Percentiles rank a stretch among this genome's conserved stretches.
phyloP scores from a whole-genome alignment of 2,113 vertebrate species.

The Pseudopodoces humilis region DNA sequence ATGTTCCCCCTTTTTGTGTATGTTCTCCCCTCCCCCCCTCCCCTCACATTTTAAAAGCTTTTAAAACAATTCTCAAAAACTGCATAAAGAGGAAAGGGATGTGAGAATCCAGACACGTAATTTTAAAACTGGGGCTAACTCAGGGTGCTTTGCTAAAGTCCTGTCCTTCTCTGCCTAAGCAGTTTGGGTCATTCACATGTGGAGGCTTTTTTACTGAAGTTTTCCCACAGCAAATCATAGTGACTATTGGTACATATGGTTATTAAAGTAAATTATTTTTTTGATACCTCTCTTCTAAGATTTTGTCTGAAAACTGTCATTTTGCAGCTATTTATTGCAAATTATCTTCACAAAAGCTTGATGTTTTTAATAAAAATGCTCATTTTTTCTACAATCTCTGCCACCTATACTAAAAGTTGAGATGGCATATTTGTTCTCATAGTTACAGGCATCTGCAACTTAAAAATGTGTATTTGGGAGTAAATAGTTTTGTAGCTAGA shows the following conservation, averaged over 20 bases:
- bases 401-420: background rate
- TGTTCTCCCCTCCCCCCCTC: accelerated
- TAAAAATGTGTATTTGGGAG: background rate
- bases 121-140: background rate
- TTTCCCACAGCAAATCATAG: background rate
- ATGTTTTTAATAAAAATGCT: background rate
- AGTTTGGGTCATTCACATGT: background rate
- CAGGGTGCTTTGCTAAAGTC: background rate
- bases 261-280: background rate
- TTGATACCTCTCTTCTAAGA: background rate
- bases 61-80: background rate
- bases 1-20: background rate
- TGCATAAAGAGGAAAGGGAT: background rate
- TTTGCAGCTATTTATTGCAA: background rate
- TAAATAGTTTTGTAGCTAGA: background rate
- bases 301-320: background rate
- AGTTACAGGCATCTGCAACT: background rate
- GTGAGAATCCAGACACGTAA: background rate
- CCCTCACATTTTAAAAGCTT: background rate
- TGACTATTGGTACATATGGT: background rate
- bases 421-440: background rate
- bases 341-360: background rate
- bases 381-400: background rate
- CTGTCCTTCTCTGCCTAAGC: background rate
- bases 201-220: background rate